A percentile compares a stretch with the other conserved stretches of the same genome.
phyloP scores from a whole-genome alignment of 37 sponge, comb jelly and placozoan species.

The Hexactinellida sp. region DNA sequence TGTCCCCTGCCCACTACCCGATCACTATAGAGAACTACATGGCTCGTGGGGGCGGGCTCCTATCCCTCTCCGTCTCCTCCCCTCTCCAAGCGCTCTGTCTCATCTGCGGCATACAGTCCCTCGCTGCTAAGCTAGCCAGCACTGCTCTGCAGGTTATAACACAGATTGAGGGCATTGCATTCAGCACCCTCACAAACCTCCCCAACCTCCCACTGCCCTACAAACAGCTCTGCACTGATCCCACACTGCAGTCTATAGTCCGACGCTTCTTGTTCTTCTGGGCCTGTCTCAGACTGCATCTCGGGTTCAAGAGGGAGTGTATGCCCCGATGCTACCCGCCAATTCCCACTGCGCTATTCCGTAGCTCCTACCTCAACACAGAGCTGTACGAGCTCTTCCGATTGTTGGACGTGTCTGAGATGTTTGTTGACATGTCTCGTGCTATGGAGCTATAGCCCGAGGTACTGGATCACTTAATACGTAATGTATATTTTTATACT shows the following conservation, averaged over 20 bases:
- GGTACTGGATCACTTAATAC: neutral
- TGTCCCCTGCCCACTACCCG: constrained; percentile 1
- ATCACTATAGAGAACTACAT: neutral
- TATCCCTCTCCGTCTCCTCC: neutral
- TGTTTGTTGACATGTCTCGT: neutral
- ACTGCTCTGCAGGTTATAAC: neutral
- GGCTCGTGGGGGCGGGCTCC: neutral
- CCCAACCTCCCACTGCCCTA: neutral
- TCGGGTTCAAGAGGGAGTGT: neutral
- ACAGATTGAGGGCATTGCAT: neutral
- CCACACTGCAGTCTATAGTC: neutral
- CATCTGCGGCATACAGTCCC: neutral
- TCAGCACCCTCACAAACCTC: neutral
- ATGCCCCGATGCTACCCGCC: neutral
- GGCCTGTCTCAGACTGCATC: neutral
- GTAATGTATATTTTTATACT: neutral
- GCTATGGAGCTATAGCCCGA: neutral
- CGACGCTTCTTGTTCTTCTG: neutral
- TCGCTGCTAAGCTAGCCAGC: neutral
- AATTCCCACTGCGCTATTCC: neutral
- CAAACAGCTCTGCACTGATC: constrained; percentile 7
- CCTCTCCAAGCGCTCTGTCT: neutral
- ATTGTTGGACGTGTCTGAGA: neutral
- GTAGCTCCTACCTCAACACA: neutral
- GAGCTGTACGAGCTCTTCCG: neutral